Conservation (phyloP, 2,888 invertebrate genomes). For the Chalcis sispes region DNA sequence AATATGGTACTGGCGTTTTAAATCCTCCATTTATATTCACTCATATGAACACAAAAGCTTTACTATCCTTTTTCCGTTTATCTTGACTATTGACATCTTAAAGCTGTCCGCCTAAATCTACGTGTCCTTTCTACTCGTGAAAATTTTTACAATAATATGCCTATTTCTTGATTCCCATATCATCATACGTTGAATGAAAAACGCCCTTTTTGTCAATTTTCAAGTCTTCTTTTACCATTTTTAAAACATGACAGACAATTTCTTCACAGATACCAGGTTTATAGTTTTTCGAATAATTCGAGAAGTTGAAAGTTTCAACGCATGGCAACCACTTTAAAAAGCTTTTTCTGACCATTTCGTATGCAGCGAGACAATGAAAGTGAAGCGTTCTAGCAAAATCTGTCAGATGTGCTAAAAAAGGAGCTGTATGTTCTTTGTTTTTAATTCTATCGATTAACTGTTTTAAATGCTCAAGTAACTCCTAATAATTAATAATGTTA, state of each 20-base stretch:
- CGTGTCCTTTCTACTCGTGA: constrained; percentile 47
- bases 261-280: constrained; percentile 50
- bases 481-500: not conserved
- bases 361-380: constrained; percentile 53
- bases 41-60: constrained; percentile 52
- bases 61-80: constrained; percentile 22
- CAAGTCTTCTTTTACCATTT: constrained; percentile 32
- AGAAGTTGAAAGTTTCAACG: constrained; percentile 43
- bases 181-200: constrained; percentile 57
- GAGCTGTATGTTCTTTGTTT: constrained; percentile 43
- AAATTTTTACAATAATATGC: constrained; percentile 7
- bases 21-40: constrained; percentile 55
- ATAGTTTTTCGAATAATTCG: constrained; percentile 32
- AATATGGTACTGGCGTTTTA: constrained; percentile 54
- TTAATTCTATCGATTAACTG: constrained; percentile 42
- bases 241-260: constrained; percentile 43
- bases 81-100: not conserved
- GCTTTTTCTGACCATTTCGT: constrained; percentile 38
- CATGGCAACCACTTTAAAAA: constrained; percentile 52
- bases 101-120: constrained; percentile 51
- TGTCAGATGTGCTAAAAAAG: constrained; percentile 51
- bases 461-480: constrained; percentile 41
- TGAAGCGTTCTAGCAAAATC: constrained; percentile 50
- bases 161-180: constrained; percentile 54
- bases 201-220: constrained; percentile 37